Conservation (phyloP, 2,797 vertebrate species). For the Oreortyx pictus region DNA sequence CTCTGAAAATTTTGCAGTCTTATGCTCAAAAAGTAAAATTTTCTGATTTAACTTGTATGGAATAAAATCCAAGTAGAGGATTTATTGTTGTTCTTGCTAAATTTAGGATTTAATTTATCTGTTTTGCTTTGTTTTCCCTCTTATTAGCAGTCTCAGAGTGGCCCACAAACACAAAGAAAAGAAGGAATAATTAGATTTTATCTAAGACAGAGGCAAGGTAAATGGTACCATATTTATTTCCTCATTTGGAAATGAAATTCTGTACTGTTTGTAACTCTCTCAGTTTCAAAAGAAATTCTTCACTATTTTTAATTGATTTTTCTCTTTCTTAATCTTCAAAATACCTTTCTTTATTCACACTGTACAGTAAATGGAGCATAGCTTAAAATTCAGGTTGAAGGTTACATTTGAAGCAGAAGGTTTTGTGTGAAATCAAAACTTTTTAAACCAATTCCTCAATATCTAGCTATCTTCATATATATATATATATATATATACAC, state of each 20-base stretch:
- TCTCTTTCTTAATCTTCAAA: neutral
- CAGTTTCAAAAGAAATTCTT: neutral
- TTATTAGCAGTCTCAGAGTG: neutral
- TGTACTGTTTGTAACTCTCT: neutral
- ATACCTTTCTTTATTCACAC: neutral
- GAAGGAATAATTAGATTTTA: neutral
- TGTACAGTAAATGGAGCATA: neutral
- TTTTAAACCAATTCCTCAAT: neutral
- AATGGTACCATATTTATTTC: neutral
- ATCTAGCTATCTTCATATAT: neutral
- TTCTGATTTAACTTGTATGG: neutral
- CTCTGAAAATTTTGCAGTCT: neutral
- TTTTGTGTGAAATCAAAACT: neutral
- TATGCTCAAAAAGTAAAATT: neutral
- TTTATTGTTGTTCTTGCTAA: neutral
- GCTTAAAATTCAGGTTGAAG: neutral
- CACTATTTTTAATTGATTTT: neutral
- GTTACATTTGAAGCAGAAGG: neutral
- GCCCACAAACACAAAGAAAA: neutral
- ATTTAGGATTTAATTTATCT: neutral
- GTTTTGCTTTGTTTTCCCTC: neutral
- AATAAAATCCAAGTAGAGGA: neutral
- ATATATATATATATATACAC: neutral
- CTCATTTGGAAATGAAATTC: neutral
- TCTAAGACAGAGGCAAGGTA: neutral